A percentile compares a stretch with the other conserved stretches of the same genome.
These are phyloP conservation scores for Onychomys leucogaster DNA, from an alignment of 2,797 vertebrate genomes.

Conservation along the genomic window DNA sequence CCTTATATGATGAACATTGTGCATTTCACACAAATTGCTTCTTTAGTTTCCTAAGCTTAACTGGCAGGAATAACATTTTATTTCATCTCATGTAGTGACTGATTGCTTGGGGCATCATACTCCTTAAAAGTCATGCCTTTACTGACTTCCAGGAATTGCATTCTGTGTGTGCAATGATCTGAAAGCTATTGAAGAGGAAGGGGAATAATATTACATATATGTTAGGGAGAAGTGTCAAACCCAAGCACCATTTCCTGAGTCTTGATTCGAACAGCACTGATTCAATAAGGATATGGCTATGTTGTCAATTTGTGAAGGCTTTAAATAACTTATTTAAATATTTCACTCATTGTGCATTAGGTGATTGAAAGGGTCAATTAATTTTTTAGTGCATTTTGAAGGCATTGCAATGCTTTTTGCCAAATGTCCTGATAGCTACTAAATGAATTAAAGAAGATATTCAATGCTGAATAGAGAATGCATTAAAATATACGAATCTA, in stretches of 20 bases:
- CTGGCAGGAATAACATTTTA: conserved; percentile 56
- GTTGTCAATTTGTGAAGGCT: not conserved
- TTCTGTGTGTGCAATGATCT: conserved; percentile 74
- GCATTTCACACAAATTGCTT: conserved; percentile 76
- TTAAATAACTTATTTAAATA: conserved; percentile 1
- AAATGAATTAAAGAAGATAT: conserved; percentile 34
- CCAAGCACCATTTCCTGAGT: not conserved
- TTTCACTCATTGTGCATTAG: conserved; percentile 57
- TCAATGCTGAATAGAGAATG: conserved; percentile 14
- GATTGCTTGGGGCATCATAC: conserved; percentile 65
- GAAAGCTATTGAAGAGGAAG: conserved; percentile 67
- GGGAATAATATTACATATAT: conserved; percentile 62
- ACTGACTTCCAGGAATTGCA: conserved; percentile 60
- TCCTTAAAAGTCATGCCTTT: conserved; percentile 67
- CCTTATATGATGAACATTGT: conserved; percentile 74
- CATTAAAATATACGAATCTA: conserved; percentile 17
- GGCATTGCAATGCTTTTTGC: not conserved
- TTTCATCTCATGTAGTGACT: conserved; percentile 70
- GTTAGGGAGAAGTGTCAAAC: conserved; percentile 41
- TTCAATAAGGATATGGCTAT: not conserved
- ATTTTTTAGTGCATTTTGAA: conserved; percentile 47
- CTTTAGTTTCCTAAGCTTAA: conserved; percentile 73
- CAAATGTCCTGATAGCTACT: not conserved
- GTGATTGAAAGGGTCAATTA: conserved; percentile 46
- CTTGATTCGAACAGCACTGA: not conserved